phyloP scores from a whole-genome alignment of 2,797 vertebrate species.

The Atherinosoma microstoma region DNA sequence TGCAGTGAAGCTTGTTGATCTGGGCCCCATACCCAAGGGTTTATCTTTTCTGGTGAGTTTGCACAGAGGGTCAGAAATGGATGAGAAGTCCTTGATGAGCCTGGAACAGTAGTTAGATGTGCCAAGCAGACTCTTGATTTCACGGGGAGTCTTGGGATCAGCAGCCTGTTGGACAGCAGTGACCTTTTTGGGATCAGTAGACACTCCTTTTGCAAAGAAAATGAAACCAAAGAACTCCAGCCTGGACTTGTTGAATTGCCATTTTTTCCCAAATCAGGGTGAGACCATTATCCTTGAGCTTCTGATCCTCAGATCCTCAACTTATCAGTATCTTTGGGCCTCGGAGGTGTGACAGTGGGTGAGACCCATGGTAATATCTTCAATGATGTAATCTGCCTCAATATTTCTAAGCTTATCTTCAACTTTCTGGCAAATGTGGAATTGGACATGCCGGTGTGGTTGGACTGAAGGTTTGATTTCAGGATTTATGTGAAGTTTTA shows the following conservation, averaged over 20 bases:
- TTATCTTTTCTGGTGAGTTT: conserved; percentile 29
- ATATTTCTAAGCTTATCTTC: no score
- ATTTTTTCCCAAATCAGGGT: conserved; percentile 37
- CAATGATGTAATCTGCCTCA: conserved; percentile 15
- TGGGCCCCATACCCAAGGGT: conserved; percentile 15
- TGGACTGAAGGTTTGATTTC: no score
- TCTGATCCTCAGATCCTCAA: conserved; percentile 40
- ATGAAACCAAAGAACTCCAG: conserved; percentile 28
- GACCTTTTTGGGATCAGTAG: conserved; percentile 5
- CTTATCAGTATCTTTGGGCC: conserved; percentile 31
- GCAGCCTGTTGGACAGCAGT: not conserved
- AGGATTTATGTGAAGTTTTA: no score
- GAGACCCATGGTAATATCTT: conserved; percentile 41
- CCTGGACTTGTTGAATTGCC: conserved; percentile 13
- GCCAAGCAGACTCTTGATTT: conserved; percentile 33
- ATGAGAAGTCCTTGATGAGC: conserved; percentile 38
- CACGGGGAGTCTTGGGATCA: not conserved
- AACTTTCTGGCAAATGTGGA: no score
- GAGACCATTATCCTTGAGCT: conserved; percentile 23
- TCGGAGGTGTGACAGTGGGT: conserved; percentile 26
- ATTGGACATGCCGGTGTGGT: no score
- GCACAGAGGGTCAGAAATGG: conserved; percentile 31
- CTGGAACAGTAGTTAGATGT: conserved; percentile 42
- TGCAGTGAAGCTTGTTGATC: conserved; percentile 18
- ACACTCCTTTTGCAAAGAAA: conserved; percentile 9